Conservation (phyloP, 2,888 invertebrate species). For the Drosophila setosimentum region DNA sequence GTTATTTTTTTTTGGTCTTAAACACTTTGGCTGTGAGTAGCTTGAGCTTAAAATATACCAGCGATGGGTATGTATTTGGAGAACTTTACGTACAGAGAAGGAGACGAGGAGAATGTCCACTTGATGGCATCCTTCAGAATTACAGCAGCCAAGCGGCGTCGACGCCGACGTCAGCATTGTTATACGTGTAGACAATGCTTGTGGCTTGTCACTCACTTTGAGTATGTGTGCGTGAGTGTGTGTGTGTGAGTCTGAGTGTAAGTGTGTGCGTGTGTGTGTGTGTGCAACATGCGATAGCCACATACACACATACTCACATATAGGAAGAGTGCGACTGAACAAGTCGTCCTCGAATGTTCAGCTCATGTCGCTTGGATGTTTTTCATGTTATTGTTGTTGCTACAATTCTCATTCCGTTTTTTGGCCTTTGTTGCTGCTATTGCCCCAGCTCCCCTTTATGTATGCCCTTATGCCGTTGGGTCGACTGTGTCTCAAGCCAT, state of each 20-base stretch:
- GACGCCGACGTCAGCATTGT: slow-evolving; percentile 37
- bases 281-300: slow-evolving; percentile 55
- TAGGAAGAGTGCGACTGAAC: slow-evolving; percentile 5
- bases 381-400: slow-evolving; percentile 44
- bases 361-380: slow-evolving; percentile 63
- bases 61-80: slow-evolving; percentile 19
- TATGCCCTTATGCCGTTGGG: not conserved
- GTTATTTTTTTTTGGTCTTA: slow-evolving; percentile 56
- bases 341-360: slow-evolving; percentile 68
- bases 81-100: not conserved
- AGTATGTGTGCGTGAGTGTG: slow-evolving; percentile 30
- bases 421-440: slow-evolving; percentile 16
- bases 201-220: slow-evolving; percentile 73
- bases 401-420: slow-evolving; percentile 47
- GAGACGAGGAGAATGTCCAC: slow-evolving; percentile 51
- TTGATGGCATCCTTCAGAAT: slow-evolving; percentile 81
- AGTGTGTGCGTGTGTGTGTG: slow-evolving; percentile 44
- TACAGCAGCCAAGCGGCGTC: slow-evolving; percentile 66
- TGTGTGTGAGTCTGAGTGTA: slow-evolving; percentile 24
- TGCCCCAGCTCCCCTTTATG: not conserved
- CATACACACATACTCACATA: slow-evolving; percentile 6
- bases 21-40: slow-evolving; percentile 71
- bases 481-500: slow-evolving; percentile 43
- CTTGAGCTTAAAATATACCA: slow-evolving; percentile 71
- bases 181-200: slow-evolving; percentile 77